Conservation (phyloP, 2,888 invertebrate genomes). For the Heliconius cydno region DNA sequence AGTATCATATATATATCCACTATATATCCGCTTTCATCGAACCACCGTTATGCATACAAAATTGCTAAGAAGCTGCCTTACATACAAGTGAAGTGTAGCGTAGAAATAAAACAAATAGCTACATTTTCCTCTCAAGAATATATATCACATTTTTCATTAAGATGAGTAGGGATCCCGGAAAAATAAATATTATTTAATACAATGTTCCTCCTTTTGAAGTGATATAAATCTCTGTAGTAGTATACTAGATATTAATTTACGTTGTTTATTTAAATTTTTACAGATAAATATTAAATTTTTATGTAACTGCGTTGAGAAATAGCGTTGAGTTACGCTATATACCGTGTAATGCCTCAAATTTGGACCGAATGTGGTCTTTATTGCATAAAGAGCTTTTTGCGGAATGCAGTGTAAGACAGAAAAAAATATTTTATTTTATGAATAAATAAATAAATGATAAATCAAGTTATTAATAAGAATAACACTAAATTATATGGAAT, state of each 20-base stretch:
- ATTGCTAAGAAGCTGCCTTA: conserved; percentile 15
- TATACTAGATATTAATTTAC: neutral
- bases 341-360: too few species aligned
- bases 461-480: too few species aligned
- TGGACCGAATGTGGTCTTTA: too few species aligned
- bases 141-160: conserved; percentile 26
- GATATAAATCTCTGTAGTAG: neutral
- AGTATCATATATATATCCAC: conserved; percentile 22
- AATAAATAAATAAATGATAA: too few species aligned
- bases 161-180: conserved; percentile 11
- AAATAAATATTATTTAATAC: conserved; percentile 16
- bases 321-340: too few species aligned
- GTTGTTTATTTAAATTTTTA: too few species aligned
- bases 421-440: too few species aligned
- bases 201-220: neutral
- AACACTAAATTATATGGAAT: too few species aligned
- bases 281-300: too few species aligned
- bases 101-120: conserved; percentile 20
- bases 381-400: too few species aligned
- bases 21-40: conserved; percentile 27
- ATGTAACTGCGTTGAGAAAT: too few species aligned
- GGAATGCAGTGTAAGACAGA: too few species aligned
- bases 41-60: conserved; percentile 27
- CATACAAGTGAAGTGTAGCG: neutral
- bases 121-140: conserved; percentile 16